Evolutionary conservation across 2,113 vertebrate species (phyloP).

Genomic region (Parus major): DNA sequence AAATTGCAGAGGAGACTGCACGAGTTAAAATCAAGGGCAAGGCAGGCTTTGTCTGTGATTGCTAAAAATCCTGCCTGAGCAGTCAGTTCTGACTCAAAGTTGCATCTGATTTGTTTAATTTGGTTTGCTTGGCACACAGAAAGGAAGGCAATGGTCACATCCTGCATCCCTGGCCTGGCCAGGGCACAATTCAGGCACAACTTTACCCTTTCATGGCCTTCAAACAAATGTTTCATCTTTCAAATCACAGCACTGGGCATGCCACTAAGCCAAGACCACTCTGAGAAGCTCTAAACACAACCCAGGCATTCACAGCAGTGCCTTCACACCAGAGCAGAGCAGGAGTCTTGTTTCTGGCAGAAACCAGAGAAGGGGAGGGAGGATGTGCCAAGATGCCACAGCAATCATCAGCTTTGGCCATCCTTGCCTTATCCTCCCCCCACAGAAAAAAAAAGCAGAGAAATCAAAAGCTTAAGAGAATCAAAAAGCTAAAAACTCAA

Average conservation of each 20-base stretch:
- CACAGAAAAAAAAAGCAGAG: not conserved
- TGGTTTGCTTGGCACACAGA: slow-evolving; percentile 43
- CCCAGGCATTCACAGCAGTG: not conserved
- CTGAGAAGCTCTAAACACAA: not conserved
- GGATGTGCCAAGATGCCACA: not conserved
- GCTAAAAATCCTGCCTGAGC: not conserved
- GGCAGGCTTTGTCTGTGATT: not conserved
- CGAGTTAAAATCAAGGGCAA: not conserved
- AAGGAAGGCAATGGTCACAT: not conserved
- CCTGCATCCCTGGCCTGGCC: not conserved
- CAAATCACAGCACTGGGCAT: not conserved
- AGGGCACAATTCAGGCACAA: not conserved
- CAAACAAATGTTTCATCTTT: not conserved
- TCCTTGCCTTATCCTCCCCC: not conserved
- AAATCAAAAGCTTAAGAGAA: slow-evolving; percentile 28
- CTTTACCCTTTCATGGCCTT: not conserved
- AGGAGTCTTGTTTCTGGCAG: not conserved
- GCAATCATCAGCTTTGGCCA: not conserved
- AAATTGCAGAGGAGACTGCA: not conserved
- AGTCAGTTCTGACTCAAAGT: not conserved
- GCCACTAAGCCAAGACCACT: not conserved
- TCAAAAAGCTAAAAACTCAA: slow-evolving; percentile 35
- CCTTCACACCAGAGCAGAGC: not conserved
- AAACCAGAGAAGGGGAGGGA: slow-evolving; percentile 9
- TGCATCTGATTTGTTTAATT: not conserved